Evolutionary conservation across 2,797 vertebrate species (phyloP), one percentile per base, ranked within the genome.

Genomic region (Podarcis lilfordi): DNA sequence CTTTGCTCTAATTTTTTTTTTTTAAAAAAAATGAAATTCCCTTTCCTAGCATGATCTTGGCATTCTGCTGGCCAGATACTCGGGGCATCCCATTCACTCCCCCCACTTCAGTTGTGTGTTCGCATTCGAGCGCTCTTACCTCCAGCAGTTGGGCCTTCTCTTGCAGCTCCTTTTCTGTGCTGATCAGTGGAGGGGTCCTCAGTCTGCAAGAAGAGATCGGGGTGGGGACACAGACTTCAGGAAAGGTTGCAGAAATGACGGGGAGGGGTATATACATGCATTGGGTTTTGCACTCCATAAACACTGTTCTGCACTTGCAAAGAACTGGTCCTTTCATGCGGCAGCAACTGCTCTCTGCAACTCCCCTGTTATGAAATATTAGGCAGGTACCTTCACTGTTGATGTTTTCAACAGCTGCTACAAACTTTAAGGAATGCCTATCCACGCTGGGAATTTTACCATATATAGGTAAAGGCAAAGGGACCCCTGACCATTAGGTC

Each of bases 121-220:
- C 4, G 11, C 50, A 55, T 55, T 1, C 0, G 5, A 15, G 7
- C 2, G 0, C 6, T 13, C 93, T 97, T 91, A 98, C 98, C 97
- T 99, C 98, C 69, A 99, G 90, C 17, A 99, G 96, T 4, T 97
- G 84, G 4, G 98, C 96, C 95, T 99, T 98, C 37, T 98, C 96
- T 93, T 97, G 97, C 40, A 99, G 93, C 82, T 98, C 98, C 10
- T 97, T 94, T 29, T 97, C 93, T 3, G 97, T 94, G 11, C 72
- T 92, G 61, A 98, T 98, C 40, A 98, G 45, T 3, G 98, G 98
- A 2, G 98, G 98, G 19, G 96, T 96, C 90, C 91, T 97, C 85
- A 98, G 92, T 87, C 97, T 98, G 91, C 3, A 88, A 21, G 35
- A n/a, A 10, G 40, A 59, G 10, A 25, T 23, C 1, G 21, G 9